Evolutionary conservation across 2,888 invertebrate genomes (phyloP), one percentile per base, ranked within the genome.

Genomic region (Drosophila atroscutellata): DNA sequence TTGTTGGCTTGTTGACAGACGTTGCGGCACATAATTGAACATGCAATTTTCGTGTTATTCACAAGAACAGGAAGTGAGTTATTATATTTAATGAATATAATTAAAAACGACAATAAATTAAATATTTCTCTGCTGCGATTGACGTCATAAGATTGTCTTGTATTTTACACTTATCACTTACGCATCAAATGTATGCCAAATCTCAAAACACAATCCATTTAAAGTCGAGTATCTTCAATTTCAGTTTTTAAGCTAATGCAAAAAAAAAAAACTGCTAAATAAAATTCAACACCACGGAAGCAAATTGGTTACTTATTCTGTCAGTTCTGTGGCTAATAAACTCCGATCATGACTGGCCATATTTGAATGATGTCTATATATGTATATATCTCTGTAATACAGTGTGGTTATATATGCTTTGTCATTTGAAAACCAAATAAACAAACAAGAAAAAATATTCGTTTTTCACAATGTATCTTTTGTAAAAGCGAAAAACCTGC

Each of bases 21-120:
- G 82, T 88, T 90, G 90, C 90, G 90, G 85, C 91, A 87, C 91
- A 85, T 90, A 80, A 82, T 90, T 86, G 71, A 83, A 80, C 86
- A 88, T 72, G 86, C 83, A 72, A 77, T 80, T 71, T 58, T 45
- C 64, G 52, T 67, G 61, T 36, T 56, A 57, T 39, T 28, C 52
- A 54, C 52, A 74, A 75, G 84, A 72, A 60, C 79, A 81, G 86
- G 86, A 90, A 90, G 67, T 70, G 20, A 28, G 24, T 69, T 72
- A 87, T 85, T 82, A 80, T 77, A 80, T 84, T 83, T 72, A 74
- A 73, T 86, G 69, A 70, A 86, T 68, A 86, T 2, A 30, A 9
- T 32, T 32, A 32, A 32, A 74, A 75, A 71, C 34, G 66, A 83
- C 83, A 85, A 88, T 88, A 67, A 77, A 60, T 69, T 45, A 37